Conservation (phyloP, 1,140 invertebrate genomes). For the Akabosia matsudoensis region DNA sequence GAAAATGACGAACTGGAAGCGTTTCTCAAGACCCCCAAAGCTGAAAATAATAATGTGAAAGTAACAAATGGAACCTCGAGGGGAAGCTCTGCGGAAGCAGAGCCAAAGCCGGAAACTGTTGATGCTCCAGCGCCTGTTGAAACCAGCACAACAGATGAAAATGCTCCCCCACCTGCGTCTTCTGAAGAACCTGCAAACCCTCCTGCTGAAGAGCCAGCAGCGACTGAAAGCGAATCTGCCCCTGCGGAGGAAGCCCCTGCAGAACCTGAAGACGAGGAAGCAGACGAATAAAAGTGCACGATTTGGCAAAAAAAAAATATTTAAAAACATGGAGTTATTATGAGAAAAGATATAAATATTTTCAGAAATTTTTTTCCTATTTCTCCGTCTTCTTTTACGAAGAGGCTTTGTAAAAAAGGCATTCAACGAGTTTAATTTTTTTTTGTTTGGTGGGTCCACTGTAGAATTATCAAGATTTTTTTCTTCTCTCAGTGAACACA, state of each 20-base stretch:
- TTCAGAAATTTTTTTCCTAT: too few relatives aligned
- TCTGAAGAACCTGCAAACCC: neutral
- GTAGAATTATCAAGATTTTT: too few relatives aligned
- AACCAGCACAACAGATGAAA: neutral
- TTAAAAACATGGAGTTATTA: neutral
- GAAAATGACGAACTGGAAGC: slow-evolving; percentile 84
- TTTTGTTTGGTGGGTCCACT: too few relatives aligned
- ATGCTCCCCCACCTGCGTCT: neutral
- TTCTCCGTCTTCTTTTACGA: too few relatives aligned
- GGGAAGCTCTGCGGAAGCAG: slow-evolving; percentile 47
- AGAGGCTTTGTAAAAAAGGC: too few relatives aligned
- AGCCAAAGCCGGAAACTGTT: neutral
- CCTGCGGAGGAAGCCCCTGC: neutral
- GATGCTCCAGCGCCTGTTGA: neutral
- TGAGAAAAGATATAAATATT: neutral
- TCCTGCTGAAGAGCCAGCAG: neutral
- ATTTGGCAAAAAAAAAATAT: neutral
- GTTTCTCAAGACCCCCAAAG: slow-evolving; percentile 59
- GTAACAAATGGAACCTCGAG: slow-evolving; percentile 42
- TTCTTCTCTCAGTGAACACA: too few relatives aligned
- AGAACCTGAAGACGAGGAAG: slow-evolving; percentile 12
- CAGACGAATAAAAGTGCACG: neutral
- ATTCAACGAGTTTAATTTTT: too few relatives aligned
- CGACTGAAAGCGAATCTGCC: neutral
- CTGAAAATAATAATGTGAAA: slow-evolving; percentile 24